phyloP scores from a whole-genome alignment of 2,888 invertebrate genomes.

The Antheraea yamamai region DNA sequence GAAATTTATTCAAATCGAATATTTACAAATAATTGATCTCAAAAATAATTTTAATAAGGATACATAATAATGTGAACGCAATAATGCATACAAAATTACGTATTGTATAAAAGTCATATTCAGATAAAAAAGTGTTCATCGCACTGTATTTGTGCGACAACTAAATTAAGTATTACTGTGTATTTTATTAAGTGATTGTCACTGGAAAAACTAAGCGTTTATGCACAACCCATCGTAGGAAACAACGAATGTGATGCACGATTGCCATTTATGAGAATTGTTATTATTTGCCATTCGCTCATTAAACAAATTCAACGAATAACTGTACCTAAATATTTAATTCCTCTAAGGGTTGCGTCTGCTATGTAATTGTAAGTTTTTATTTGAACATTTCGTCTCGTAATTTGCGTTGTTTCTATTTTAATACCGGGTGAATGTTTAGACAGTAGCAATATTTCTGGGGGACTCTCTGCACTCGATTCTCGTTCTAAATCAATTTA shows the following conservation, averaged over 20 bases:
- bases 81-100: slow-evolving; percentile 12
- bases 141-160: slow-evolving; percentile 16
- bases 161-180: slow-evolving; percentile 15
- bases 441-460: too few species aligned
- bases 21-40: not conserved
- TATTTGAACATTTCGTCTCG: not conserved
- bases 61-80: slow-evolving; percentile 9
- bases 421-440: not conserved
- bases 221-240: slow-evolving; percentile 16
- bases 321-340: slow-evolving; percentile 16
- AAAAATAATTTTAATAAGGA: slow-evolving; percentile 5
- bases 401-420: not conserved
- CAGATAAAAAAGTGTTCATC: slow-evolving; percentile 14
- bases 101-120: slow-evolving; percentile 9
- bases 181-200: slow-evolving; percentile 15
- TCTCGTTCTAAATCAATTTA: too few species aligned
- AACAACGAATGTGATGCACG: slow-evolving; percentile 21
- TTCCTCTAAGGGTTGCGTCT: slow-evolving; percentile 3
- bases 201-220: slow-evolving; percentile 7
- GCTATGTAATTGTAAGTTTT: not conserved
- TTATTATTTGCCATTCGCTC: slow-evolving; percentile 20
- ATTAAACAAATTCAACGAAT: slow-evolving; percentile 19
- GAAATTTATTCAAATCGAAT: not conserved
- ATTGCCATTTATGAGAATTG: slow-evolving; percentile 15
- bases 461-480: too few species aligned